phyloP scores from a whole-genome alignment of 2,797 vertebrate genomes.

The Hydrophis major region DNA sequence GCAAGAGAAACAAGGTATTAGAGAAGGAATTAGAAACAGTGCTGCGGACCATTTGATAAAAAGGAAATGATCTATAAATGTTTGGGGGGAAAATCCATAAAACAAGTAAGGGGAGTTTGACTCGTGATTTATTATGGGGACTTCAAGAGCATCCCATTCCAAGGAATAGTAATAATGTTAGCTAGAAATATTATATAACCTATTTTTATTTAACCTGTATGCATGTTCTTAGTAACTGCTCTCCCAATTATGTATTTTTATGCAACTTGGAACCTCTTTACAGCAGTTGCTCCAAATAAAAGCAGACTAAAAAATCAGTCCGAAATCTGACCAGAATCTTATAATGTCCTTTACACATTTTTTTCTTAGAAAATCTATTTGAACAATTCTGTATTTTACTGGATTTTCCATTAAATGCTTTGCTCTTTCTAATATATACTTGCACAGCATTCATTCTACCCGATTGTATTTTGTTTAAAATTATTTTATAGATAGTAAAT shows the following conservation, averaged over 20 bases:
- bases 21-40: not conserved
- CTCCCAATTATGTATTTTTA: not conserved
- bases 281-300: not conserved
- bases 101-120: not conserved
- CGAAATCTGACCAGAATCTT: not conserved
- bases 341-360: not conserved
- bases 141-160: not conserved
- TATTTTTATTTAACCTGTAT: not conserved
- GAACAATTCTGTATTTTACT: not conserved
- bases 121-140: not conserved
- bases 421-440: not conserved
- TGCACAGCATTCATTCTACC: not conserved
- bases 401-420: not conserved
- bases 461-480: not conserved
- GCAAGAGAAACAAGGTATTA: not conserved
- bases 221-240: not conserved
- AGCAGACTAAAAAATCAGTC: not conserved
- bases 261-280: not conserved
- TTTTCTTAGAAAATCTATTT: not conserved
- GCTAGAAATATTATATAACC: not conserved
- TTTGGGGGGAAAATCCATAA: not conserved
- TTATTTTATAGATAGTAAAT: slow-evolving; percentile 1
- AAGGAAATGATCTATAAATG: not conserved
- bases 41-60: not conserved
- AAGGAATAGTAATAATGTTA: not conserved